Percentiles rank a stretch among this genome's conserved stretches.
These are phyloP conservation scores for Acrobasis repandana DNA, from an alignment of 2,888 invertebrate species.

Conservation along the genomic window DNA sequence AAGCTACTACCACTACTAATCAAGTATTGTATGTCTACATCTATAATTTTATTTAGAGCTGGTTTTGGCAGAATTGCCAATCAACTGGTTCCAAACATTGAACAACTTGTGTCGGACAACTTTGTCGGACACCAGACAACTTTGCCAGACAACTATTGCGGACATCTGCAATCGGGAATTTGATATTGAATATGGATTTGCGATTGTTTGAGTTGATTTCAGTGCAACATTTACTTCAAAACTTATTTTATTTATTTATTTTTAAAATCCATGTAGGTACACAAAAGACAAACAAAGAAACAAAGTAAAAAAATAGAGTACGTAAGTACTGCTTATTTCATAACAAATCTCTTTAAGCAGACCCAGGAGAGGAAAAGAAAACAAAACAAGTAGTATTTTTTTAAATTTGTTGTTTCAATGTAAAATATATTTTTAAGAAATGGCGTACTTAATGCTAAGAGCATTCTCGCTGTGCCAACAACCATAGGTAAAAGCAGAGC, in stretches of 20 bases:
- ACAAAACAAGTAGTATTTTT: no score
- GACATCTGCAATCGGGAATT: neutral
- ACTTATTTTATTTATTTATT: neutral
- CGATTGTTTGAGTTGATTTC: neutral
- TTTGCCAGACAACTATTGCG: constrained; percentile 4
- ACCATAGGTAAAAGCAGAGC: no score
- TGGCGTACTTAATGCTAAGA: no score
- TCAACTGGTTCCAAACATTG: constrained; percentile 14
- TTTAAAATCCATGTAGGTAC: no score
- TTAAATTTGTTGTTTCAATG: no score
- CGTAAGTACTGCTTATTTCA: no score
- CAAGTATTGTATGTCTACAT: neutral
- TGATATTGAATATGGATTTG: neutral
- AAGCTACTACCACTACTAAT: neutral
- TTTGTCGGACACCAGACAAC: constrained; percentile 1
- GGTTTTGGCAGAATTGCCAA: constrained; percentile 6
- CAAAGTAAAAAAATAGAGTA: no score
- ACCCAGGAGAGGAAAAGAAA: no score
- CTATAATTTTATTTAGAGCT: neutral
- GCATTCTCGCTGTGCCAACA: no score
- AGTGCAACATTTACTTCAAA: neutral
- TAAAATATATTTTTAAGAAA: no score
- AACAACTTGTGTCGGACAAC: neutral
- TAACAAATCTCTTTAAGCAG: no score
- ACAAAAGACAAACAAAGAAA: no score